Evolutionary conservation across 2,888 invertebrate species (phyloP).

Genomic region (Schizotus pectinicornis): DNA sequence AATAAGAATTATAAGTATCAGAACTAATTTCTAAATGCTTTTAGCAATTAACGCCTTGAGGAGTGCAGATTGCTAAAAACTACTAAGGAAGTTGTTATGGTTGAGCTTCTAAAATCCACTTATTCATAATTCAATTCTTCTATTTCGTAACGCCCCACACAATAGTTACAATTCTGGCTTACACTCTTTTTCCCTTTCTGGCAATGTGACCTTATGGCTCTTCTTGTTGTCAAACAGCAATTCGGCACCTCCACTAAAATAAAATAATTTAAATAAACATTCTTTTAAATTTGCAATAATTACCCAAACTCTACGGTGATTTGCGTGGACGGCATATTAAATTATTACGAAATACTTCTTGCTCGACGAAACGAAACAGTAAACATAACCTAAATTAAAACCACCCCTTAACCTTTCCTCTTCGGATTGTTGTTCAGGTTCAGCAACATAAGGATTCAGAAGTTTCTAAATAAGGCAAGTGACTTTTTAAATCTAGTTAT

Average conservation of each 20-base stretch:
- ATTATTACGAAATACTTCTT: not conserved
- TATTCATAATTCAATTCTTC: not conserved
- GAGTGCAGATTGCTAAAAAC: no score
- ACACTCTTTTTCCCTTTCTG: constrained; percentile 63
- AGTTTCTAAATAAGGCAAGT: not conserved
- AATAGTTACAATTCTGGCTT: constrained; percentile 43
- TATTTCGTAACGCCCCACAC: not conserved
- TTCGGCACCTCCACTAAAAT: constrained; percentile 87
- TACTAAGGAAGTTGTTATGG: no score
- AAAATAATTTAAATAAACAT: constrained; percentile 35
- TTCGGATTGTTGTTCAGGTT: not conserved
- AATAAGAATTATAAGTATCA: no score
- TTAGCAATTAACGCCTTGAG: no score
- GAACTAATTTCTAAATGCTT: no score
- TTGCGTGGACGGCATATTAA: constrained; percentile 40
- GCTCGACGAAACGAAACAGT: not conserved
- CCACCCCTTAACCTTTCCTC: not conserved
- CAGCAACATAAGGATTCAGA: not conserved
- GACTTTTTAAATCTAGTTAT: no score
- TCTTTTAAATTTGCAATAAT: constrained; percentile 20
- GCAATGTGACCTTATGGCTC: constrained; percentile 70
- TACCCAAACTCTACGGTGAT: constrained; percentile 52
- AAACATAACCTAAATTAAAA: constrained; percentile 3
- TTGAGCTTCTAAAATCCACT: no score
- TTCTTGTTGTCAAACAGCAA: constrained; percentile 86